Base-by-base conservation (phyloP, 2,888 invertebrate species). In the Parnassius smintheus region DNA sequence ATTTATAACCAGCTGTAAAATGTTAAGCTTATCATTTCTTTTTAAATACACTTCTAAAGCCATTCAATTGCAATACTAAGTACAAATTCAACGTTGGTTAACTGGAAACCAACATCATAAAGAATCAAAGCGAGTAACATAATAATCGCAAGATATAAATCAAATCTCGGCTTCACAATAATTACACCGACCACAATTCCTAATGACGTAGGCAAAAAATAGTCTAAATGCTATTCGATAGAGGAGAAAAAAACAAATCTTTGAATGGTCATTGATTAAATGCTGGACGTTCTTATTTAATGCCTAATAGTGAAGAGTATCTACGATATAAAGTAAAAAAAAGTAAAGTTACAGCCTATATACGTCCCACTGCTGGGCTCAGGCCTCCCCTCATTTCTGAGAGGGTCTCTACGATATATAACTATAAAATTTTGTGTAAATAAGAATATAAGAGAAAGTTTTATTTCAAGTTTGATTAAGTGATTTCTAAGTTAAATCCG, bases 151-250 rank as follows among this genome's bases (percentile, higher is more conserved):
- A 75, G 77, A 80, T 80, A 77, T 60, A 67, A 69, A 76, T 76
- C 75, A 67, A 67, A 75, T 78, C 76, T 70, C 67, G 59, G 52
- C 65, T 65, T 72, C 72, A 77, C 78, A 77, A 82, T 83, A 85
- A 86, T 87, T 87, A 87, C 81, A 80, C 71, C 66, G 69, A 73
- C 75, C 74, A 85, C 82, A 86, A 84, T 81, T 75, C 76, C 75
- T 87, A 85, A 86, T 87, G 87, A 88, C 76, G 75, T 75, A 66
- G 68, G 76, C 80, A 86, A 86, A 87, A 85, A 76, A 64, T 70
- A 18, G 11, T 68, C 73, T 77, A 76, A 80, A 80, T 77, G 75
- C 70, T 75, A 75, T 75, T 70, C 71, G 71, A 72, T 67, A 69
- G 65, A 61, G 62, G 62, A 76, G 75, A 80, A 82, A 82, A 82